Evolutionary conservation across 2,888 invertebrate genomes (phyloP).

Genomic region (Lagria hirta): DNA sequence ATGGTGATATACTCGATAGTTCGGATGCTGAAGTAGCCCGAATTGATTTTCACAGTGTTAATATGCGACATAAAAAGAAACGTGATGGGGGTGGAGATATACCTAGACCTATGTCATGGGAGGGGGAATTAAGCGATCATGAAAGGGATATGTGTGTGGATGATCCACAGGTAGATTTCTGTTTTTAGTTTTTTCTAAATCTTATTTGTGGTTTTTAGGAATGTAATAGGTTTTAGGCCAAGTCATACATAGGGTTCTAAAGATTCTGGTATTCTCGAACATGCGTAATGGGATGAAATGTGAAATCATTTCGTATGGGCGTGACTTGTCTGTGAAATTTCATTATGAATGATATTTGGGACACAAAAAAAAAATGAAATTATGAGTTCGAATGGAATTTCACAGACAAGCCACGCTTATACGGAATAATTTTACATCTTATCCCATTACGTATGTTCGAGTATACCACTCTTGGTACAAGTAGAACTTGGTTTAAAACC

Average conservation of each 20-base stretch:
- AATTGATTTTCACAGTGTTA: slow-evolving; percentile 66
- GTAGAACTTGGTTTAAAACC: not conserved
- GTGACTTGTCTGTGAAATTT: too few species aligned
- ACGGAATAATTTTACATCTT: too few species aligned
- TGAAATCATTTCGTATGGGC: too few species aligned
- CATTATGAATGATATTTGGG: too few species aligned
- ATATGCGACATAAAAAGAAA: slow-evolving; percentile 49
- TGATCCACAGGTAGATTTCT: slow-evolving; percentile 37
- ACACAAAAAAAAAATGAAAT: too few species aligned
- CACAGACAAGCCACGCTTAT: too few species aligned
- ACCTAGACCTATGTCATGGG: slow-evolving; percentile 90
- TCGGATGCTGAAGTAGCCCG: slow-evolving; percentile 80
- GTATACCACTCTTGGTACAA: not conserved
- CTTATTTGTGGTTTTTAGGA: not conserved
- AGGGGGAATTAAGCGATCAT: slow-evolving; percentile 88
- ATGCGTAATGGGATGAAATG: too few species aligned
- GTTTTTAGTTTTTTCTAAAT: not conserved
- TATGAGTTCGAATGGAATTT: too few species aligned
- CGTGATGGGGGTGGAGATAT: slow-evolving; percentile 45
- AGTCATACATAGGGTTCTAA: too few species aligned
- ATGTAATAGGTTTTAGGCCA: too few species aligned
- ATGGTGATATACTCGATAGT: slow-evolving; percentile 59
- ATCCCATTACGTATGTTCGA: too few species aligned
- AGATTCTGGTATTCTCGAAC: too few species aligned
- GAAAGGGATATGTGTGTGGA: slow-evolving; percentile 58